phyloP scores from a whole-genome alignment of 2,797 vertebrate genomes.

The Coranthus polyacanthus region DNA sequence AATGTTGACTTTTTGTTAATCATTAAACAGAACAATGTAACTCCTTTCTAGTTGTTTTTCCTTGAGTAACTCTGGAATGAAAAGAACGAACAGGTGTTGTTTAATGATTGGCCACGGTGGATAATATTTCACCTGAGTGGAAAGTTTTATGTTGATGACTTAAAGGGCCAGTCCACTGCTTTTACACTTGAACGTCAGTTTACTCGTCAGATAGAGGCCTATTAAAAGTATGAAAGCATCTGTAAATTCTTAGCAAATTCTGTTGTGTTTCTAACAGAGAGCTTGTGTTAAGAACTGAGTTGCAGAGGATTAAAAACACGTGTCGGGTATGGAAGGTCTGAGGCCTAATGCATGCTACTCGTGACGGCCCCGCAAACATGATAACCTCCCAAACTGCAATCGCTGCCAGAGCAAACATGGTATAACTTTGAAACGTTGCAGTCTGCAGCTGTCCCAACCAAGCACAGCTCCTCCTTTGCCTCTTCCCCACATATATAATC shows the following conservation, averaged over 20 bases:
- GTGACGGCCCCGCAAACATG: background rate
- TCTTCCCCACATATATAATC: no score
- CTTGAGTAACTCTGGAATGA: constrained; percentile 52
- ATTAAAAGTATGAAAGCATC: no score
- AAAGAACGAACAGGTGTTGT: constrained; percentile 13
- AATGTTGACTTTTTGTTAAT: constrained; percentile 33
- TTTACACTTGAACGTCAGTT: no score
- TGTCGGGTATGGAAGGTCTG: no score
- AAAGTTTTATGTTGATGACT: constrained; percentile 1
- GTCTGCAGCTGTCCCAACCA: no score
- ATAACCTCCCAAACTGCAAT: background rate
- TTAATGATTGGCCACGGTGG: constrained; percentile 39
- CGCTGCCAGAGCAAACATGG: background rate
- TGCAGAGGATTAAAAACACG: no score
- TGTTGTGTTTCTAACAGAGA: no score
- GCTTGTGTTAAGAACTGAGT: no score
- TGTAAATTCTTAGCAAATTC: no score
- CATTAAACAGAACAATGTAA: constrained; percentile 60
- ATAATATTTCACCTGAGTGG: constrained; percentile 38
- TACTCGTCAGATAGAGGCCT: no score
- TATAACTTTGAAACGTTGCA: background rate
- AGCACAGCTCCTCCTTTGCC: no score
- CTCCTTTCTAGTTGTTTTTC: constrained; percentile 14
- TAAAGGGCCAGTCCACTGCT: no score
- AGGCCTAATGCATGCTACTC: background rate